Evolutionary conservation across 2,888 invertebrate species (phyloP), one percentile per base, ranked within the genome.

Genomic region (Polydesmus complanatus): DNA sequence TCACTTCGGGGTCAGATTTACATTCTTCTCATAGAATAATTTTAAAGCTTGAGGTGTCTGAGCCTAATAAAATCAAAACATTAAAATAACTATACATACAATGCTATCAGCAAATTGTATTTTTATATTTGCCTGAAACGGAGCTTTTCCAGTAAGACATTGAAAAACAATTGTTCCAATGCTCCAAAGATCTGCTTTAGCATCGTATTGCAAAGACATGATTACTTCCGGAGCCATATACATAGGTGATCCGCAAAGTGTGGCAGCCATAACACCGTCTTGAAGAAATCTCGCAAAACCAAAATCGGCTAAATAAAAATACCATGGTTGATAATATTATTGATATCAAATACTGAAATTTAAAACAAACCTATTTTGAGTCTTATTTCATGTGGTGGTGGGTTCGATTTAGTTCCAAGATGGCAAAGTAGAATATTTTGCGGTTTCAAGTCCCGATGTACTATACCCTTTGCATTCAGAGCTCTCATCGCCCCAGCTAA

Each of bases 171-270:
- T 99, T 21, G 97, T 98, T 60, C 98, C 98, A 68, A 98, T 80
- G 67, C 96, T 96, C 97, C 98, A 98, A 62, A 98, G 81, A 78
- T 98, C 98, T 11, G 98, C 98, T 79, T 98, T 98, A 60, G 95
- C 96, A 76, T 95, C 95, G 73, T 98, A 98, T 72, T 96, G 92
- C 65, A 93, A 78, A 1, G 96, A 96, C 96, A 98, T 97, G 70
- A 98, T 98, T 60, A 98, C 96, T 80, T 97, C 96, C 0, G 96
- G 96, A 47, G 96, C 96, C 97, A 98, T 98, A 73, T 98, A 98
- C 98, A 98, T 98, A 18, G 98, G 98, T 55, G 97, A 98, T 54
- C 98, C 98, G 76, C 98, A 98, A 51, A 99, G 79, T 37, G 98
- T 98, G 64, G 95, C 97, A 60, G 98, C 98, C 98, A 98, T 99